Base-by-base conservation (phyloP, 2,888 invertebrate species). In the Rotaria socialis region DNA sequence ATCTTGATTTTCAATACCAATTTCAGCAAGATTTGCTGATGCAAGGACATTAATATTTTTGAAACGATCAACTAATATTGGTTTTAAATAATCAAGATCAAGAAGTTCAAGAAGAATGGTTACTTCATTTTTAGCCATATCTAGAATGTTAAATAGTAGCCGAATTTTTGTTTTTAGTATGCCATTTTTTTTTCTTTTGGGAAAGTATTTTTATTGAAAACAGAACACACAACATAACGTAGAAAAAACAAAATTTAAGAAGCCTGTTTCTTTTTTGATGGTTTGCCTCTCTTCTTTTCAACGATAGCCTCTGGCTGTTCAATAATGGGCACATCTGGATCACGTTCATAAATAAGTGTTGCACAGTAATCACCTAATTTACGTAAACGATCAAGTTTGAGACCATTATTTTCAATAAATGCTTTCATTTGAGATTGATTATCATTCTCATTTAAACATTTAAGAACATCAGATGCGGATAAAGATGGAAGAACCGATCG, bases 11-110 rank as follows among this genome's bases (percentile, higher is more conserved):
- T 47, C 24, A 47, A 80, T 80, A 24, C 80, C 80, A 8, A 80
- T 80, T 10, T 47, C 80, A 47, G 47, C n/a, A 35, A 47, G 47
- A 80, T 43, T 80, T 3, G n/a, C n/a, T 24, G 8, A 47, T 47
- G 47, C 7, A 14, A 80, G 80, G 0, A n/a, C 47, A 80, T 47
- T 3, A 80, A 80, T 24, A n/a, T 24, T 80, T 47, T 80, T 8
- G 47, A 47, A 80, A 24, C 47, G 43, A 80, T 24, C n/a, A n/a
- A 80, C n/a, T 22, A 80, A n/a, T 16, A 67, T 67, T 22, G 80
- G 80, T 80, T 80, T 80, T 47, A 80, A n/a, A n/a, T 80, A 80
- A 47, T 80, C 80, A 41, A 80, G n/a, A 80, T 80, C 80, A 47
- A 80, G 80, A 47, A 80, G n/a, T 80, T 80, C 80, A 22, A 80